Percentiles rank a stretch among this genome's conserved stretches.
These are phyloP conservation scores for Prunella fulvescens DNA, from an alignment of 2,113 vertebrate genomes.

Conservation along the genomic window DNA sequence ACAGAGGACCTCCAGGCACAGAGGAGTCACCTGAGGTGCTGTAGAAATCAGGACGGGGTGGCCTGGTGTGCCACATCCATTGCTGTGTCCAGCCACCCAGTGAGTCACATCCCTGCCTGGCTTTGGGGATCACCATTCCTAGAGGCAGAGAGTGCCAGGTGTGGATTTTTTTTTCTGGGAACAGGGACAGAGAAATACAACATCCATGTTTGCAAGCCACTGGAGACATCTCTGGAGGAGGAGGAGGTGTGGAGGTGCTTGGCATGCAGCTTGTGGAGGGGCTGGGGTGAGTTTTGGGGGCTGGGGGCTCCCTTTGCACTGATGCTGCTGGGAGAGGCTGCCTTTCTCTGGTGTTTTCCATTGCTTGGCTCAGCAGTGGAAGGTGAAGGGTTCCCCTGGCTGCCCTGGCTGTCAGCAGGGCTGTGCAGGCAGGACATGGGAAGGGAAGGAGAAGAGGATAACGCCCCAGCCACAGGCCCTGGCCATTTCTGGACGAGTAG, in stretches of 20 bases:
- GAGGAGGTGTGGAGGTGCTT: background rate
- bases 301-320: background rate
- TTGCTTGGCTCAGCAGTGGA: background rate
- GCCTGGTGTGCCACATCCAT: accelerated
- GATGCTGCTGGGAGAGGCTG: background rate
- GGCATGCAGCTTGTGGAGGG: background rate
- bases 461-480: background rate
- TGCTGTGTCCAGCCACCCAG: accelerated
- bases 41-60: background rate
- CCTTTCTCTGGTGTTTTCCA: background rate
- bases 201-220: background rate
- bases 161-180: background rate
- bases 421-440: background rate
- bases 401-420: background rate
- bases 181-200: background rate
- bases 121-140: background rate
- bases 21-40: background rate
- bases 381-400: background rate
- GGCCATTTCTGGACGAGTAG: conserved; percentile 47
- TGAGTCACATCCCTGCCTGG: background rate
- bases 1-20: background rate
- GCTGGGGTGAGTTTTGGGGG: background rate
- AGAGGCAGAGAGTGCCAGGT: background rate
- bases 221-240: background rate
- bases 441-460: conserved; percentile 35